Base-by-base conservation (phyloP, 92 coral and sea anemone genomes). In the Phenganax marumi region DNA sequence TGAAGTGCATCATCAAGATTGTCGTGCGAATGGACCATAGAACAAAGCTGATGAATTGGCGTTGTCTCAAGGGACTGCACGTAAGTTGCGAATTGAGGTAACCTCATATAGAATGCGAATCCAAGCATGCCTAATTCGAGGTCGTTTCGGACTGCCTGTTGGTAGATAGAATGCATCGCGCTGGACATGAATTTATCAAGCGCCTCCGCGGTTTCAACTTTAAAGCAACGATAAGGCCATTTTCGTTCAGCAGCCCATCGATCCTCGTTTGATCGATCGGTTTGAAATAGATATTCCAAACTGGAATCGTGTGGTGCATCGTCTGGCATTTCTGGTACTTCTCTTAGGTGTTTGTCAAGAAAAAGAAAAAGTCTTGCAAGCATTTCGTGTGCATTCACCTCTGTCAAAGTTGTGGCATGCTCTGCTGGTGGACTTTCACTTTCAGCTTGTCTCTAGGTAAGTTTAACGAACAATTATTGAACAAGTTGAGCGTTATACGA, bases 161-260 rank as follows among this genome's bases (percentile, higher is more conserved):
- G 63, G 19, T 21, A 11, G 19, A 56, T 56, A 11, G 17, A 10
- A 11, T 56, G 17, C 63, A 56, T 56, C 63, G 63, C 17, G 8
- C 0, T 7, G 19, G 18, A 6, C 63, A 56, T 4, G 63, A 56
- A 56, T 14, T 56, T n/a, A 56, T 56, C 63, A 14, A 56, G 63
- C 19, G 63, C 63, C 63, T 14, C 19, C 63, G 12, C 19, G 19
- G 63, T 56, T 56, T 56, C 63, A 56, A 56, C 63, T 0, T 56
- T 56, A 14, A 14, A 56, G 18, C 63, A 56, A 56, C 63, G 63
- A 13, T 56, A 56, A 14, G 63, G 63, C 63, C 63, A 56, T 14
- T 56, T 56, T 56, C 63, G 63, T 56, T 56, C 63, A 56, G 63
- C 63, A 11, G 16, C 63, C 63, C 63, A 56, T 56, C 63, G 63